Percentiles rank a stretch among this genome's conserved stretches.
These are phyloP conservation scores for Phoenicopterus ruber DNA, from an alignment of 2,113 vertebrate species.

Conservation along the genomic window DNA sequence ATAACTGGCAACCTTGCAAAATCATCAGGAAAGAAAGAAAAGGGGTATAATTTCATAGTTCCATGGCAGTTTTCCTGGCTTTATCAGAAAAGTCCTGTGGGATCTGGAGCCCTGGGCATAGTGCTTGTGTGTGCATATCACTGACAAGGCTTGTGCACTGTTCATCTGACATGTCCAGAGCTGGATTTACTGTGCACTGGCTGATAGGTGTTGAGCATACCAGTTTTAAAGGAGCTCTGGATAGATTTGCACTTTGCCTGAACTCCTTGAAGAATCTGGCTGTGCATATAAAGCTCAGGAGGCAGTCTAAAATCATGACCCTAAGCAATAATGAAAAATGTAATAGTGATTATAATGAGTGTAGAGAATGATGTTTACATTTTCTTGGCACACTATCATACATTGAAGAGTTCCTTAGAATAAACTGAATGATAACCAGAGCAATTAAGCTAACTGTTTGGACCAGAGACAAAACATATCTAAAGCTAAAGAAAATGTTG, in stretches of 20 bases:
- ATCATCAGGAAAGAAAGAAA: not conserved
- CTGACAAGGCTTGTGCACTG: not conserved
- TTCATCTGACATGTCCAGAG: not conserved
- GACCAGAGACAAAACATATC: slow-evolving; percentile 29
- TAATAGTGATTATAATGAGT: not conserved
- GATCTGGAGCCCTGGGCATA: not conserved
- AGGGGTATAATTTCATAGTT: not conserved
- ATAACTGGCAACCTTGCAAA: not conserved
- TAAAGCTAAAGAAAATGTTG: slow-evolving; percentile 41
- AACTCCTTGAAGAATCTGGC: not conserved
- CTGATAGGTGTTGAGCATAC: not conserved
- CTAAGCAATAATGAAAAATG: not conserved
- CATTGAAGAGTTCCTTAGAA: slow-evolving; percentile 22
- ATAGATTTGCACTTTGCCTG: not conserved
- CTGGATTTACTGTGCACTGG: not conserved
- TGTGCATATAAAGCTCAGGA: not conserved
- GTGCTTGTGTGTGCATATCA: not conserved
- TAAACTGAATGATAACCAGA: not conserved
- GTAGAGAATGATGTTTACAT: not conserved
- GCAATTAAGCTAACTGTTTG: slow-evolving; percentile 37
- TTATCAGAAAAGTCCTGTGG: not conserved
- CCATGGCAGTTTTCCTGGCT: not conserved
- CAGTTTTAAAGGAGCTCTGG: not conserved
- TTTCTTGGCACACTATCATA: not conserved
- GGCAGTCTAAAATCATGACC: not conserved